Evolutionary conservation across 1,140 invertebrate species (phyloP).

Genomic region (Apis florea): DNA sequence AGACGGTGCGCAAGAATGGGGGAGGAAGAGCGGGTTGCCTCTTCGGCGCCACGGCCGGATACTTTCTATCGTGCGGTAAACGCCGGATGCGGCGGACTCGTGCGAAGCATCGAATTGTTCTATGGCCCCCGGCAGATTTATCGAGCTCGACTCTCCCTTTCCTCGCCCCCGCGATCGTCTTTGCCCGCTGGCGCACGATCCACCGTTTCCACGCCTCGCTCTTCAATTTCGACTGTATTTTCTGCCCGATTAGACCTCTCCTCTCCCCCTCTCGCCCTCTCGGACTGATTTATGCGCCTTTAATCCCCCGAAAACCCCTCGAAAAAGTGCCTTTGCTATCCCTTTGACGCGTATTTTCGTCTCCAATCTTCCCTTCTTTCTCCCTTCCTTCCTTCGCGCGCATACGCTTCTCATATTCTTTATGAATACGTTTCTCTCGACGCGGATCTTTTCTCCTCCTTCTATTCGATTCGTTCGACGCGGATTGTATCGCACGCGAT

Average conservation of each 20-base stretch:
- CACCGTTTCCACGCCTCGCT: conserved; percentile 22
- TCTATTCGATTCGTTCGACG: not conserved
- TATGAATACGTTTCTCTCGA: no score
- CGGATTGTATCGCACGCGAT: no score
- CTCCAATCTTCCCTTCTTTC: no score
- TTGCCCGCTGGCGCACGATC: conserved; percentile 39
- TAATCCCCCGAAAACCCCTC: not conserved
- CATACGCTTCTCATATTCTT: not conserved
- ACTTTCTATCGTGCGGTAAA: conserved; percentile 67
- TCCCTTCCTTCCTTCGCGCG: not conserved
- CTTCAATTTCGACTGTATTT: conserved; percentile 58
- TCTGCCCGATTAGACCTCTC: conserved; percentile 25
- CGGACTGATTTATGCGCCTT: conserved; percentile 25
- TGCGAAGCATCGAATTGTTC: conserved; percentile 47
- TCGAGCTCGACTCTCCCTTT: conserved; percentile 5
- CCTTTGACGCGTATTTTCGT: not conserved
- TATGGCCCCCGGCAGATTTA: conserved; percentile 50
- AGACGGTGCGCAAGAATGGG: not conserved
- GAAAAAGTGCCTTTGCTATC: not conserved
- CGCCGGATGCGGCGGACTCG: conserved; percentile 56
- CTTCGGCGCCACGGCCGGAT: conserved; percentile 44
- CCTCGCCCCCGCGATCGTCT: not conserved
- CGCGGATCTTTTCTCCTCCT: not conserved
- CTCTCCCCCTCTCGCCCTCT: no score
- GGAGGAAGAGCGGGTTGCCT: not conserved